Evolutionary conservation across 1,140 invertebrate species (phyloP), one percentile per base, ranked within the genome.

Genomic region (Neelides sp.): DNA sequence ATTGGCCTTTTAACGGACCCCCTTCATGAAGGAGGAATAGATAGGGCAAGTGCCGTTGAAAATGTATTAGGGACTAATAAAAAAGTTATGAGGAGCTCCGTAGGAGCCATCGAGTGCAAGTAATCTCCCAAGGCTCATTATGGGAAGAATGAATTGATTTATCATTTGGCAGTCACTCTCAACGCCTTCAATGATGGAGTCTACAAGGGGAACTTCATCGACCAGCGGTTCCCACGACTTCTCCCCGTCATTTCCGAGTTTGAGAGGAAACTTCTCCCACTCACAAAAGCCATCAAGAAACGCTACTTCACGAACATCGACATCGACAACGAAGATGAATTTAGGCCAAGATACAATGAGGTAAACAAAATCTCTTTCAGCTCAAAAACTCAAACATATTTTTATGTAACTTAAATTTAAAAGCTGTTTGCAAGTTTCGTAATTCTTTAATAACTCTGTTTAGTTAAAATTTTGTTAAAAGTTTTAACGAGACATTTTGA

Each of bases 151-250:
- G n/a, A n/a, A n/a, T n/a, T n/a, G n/a, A n/a, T n/a, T n/a, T 32
- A 4, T 44, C 22, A n/a, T 12, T 7, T 30, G n/a, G 47, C 22
- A 63, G 62, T 64, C 17, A 64, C 62, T 10, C 32, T 64, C 34
- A 64, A 64, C 51, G 52, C 62, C 15, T 59, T 64, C 46, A 62
- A 57, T 52, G 59, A 59, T 51, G 63, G 63, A 10, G 52, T 51
- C 17, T 64, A 63, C 55, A 63, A 64, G 54, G 63, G 64, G 45
- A 62, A 59, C 36, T 64, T 64, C 50, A 54, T 64, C 41, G 62
- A 64, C 41, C 56, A 64, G 36, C 56, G 61, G 8, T 19, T 64
- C 27, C 63, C 63, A 24, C 43, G 61, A 39, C 52, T 64, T 17
- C 54, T 64, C 22, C 62, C 62, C 44, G 54, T 63, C 37, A 55